Conservation (phyloP, 2,113 vertebrate genomes). For the Dipodomys ordii region DNA sequence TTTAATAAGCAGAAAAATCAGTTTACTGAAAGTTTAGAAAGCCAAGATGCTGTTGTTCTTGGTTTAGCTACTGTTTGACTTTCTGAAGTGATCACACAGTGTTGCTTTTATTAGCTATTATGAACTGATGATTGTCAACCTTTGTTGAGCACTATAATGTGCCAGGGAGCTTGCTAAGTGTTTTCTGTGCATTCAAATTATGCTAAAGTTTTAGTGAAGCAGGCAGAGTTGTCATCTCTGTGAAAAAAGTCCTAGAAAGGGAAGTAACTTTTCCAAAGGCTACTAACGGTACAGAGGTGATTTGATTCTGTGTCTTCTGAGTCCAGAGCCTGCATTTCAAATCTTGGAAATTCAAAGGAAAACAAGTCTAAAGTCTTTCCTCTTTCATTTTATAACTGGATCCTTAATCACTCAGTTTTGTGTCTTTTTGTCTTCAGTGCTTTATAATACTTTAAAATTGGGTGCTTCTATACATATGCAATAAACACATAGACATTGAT, state of each 20-base stretch:
- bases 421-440: conserved; percentile 14
- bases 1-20: conserved; percentile 49
- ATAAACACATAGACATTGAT: neutral
- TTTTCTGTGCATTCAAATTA: neutral
- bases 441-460: conserved; percentile 42
- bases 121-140: neutral
- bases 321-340: conserved; percentile 1
- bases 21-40: neutral
- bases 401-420: neutral
- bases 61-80: neutral
- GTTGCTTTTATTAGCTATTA: conserved; percentile 26
- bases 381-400: neutral
- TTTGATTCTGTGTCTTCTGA: neutral
- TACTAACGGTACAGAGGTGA: neutral
- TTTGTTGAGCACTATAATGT: neutral
- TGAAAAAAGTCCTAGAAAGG: neutral
- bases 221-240: neutral
- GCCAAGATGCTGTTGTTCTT: conserved; percentile 14
- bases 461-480: neutral
- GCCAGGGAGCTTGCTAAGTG: neutral
- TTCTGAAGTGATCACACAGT: neutral
- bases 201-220: neutral
- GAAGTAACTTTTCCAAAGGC: neutral
- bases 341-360: neutral
- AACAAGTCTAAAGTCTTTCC: neutral